phyloP scores from a whole-genome alignment of 2,888 invertebrate species.

The Lasiommata megera region DNA sequence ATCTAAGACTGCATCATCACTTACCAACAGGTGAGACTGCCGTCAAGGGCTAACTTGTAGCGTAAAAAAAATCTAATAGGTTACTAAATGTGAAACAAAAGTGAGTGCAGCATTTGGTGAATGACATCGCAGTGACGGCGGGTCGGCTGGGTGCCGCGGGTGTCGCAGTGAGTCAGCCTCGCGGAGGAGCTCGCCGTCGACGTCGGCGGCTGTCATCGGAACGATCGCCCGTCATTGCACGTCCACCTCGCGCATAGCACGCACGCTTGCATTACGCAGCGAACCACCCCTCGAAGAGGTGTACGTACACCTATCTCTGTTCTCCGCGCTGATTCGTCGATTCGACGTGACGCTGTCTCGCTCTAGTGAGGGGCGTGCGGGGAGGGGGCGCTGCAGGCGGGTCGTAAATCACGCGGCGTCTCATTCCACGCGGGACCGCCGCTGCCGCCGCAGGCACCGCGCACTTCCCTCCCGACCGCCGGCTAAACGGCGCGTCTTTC shows the following conservation, averaged over 20 bases:
- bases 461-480: conserved; percentile 76
- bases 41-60: no score
- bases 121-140: conserved; percentile 22
- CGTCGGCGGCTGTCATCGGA: conserved; percentile 75
- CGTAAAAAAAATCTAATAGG: no score
- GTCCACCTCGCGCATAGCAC: conserved; percentile 80
- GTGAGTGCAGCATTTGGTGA: neutral
- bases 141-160: conserved; percentile 57
- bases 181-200: conserved; percentile 61
- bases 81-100: neutral
- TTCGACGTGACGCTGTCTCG: conserved; percentile 48
- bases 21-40: no score
- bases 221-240: conserved; percentile 78
- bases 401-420: conserved; percentile 81
- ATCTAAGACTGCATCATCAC: no score
- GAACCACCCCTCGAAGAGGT: conserved; percentile 72
- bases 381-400: conserved; percentile 80
- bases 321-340: conserved; percentile 37
- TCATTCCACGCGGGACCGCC: conserved; percentile 81
- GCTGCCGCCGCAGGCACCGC: conserved; percentile 77
- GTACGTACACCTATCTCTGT: conserved; percentile 62
- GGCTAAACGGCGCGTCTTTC: conserved; percentile 75
- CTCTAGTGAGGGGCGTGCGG: conserved; percentile 66
- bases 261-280: conserved; percentile 81
- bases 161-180: conserved; percentile 67